Evolutionary conservation across 35 echinoderm and acorn worm species (phyloP).

Genomic region (Apostichopus japonicus): DNA sequence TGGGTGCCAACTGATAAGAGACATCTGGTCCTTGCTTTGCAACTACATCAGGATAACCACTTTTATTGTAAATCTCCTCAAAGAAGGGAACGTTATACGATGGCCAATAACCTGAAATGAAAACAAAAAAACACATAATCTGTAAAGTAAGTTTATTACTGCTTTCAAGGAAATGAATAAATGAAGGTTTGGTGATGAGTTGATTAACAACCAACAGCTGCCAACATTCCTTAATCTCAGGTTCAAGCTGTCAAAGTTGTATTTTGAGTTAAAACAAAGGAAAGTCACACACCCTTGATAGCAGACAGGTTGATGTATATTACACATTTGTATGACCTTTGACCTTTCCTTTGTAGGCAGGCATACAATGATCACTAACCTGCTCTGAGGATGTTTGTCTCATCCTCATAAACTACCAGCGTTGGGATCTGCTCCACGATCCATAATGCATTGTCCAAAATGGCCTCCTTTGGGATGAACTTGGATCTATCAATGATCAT

Average conservation of each 20-base stretch:
- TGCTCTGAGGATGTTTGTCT: slow-evolving; percentile 81
- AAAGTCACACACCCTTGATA: too few species aligned
- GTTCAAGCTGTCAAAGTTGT: too few species aligned
- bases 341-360: too few species aligned
- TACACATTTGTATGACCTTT: too few species aligned
- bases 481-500: slow-evolving; percentile 87
- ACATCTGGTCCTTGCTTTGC: slow-evolving; percentile 43
- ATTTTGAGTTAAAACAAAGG: too few species aligned
- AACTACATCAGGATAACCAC: slow-evolving; percentile 84
- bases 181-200: too few species aligned
- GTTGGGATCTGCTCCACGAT: slow-evolving; percentile 94
- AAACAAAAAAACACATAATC: neutral
- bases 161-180: too few species aligned
- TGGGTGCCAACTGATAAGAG: slow-evolving; percentile 81
- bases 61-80: slow-evolving; percentile 88
- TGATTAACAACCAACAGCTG: too few species aligned
- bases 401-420: slow-evolving; percentile 74
- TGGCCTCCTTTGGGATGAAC: slow-evolving; percentile 55
- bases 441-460: slow-evolving; percentile 91
- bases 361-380: slow-evolving; percentile 43
- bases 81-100: slow-evolving; percentile 97
- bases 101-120: slow-evolving; percentile 86
- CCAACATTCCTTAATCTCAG: too few species aligned
- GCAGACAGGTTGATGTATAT: too few species aligned
- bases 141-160: too few species aligned